These are phyloP conservation scores for Rhipidura dahli DNA, from an alignment of 2,113 vertebrate genomes.

Conservation along the genomic window DNA sequence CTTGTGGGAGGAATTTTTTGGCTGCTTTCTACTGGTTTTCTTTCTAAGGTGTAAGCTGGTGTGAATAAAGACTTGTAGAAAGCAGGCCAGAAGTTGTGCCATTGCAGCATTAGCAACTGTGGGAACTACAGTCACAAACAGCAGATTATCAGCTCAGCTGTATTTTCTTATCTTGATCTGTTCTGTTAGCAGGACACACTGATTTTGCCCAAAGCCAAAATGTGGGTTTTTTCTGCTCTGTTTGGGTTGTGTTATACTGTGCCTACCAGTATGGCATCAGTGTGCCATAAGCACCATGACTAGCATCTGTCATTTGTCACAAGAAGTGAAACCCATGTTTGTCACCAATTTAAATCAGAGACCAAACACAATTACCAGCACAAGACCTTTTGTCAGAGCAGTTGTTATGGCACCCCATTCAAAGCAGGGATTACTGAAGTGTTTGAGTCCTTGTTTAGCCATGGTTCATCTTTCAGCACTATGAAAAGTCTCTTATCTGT, in stretches of 20 bases:
- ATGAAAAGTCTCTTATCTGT: not conserved
- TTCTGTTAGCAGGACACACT: not conserved
- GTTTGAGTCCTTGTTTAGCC: not conserved
- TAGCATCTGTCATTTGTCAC: not conserved
- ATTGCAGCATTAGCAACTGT: not conserved
- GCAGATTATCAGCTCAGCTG: not conserved
- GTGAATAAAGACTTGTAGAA: not conserved
- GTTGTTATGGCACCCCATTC: not conserved
- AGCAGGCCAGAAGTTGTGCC: not conserved
- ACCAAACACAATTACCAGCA: not conserved
- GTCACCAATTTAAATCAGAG: not conserved
- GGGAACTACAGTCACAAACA: fast-evolving
- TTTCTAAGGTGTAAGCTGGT: not conserved
- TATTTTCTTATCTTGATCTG: not conserved
- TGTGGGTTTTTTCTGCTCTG: not conserved
- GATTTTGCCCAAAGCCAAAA: not conserved
- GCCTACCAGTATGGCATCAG: not conserved
- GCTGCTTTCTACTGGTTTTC: not conserved
- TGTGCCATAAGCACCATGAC: not conserved
- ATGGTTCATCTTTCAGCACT: not conserved
- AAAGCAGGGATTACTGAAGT: not conserved
- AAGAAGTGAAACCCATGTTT: not conserved
- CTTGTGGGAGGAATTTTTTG: not conserved
- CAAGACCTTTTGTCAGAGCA: not conserved
- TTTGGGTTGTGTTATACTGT: not conserved